phyloP scores from a whole-genome alignment of 2,113 vertebrate genomes.

The Strigops habroptila region DNA sequence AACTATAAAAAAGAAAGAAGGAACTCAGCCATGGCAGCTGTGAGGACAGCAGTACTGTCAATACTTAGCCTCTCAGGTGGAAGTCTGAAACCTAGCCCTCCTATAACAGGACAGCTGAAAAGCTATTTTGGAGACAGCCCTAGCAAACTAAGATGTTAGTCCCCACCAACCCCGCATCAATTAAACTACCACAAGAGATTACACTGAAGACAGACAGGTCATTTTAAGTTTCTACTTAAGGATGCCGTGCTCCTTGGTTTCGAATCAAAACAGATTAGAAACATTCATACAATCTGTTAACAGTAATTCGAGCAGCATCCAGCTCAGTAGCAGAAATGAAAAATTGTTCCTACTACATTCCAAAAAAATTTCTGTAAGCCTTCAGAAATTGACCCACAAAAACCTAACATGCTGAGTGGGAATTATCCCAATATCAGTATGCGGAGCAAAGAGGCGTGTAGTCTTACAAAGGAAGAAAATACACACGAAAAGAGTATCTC shows the following conservation, averaged over 20 bases:
- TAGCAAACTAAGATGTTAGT: neutral
- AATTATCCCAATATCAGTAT: neutral
- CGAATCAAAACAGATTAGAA: neutral
- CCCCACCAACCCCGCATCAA: neutral
- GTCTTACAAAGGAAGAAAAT: neutral
- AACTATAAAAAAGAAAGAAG: neutral
- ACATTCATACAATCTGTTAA: neutral
- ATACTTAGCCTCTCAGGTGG: neutral
- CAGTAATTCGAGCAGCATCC: neutral
- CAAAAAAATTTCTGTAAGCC: neutral
- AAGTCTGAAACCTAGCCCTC: neutral
- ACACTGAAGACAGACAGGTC: neutral
- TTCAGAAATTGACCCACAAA: neutral
- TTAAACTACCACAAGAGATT: neutral
- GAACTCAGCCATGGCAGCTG: neutral
- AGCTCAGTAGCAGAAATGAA: neutral
- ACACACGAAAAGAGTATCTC: neutral
- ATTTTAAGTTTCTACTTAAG: neutral
- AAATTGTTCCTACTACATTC: neutral
- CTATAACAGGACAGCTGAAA: neutral
- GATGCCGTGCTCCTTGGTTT: neutral
- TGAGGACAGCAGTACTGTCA: neutral
- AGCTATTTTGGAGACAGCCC: neutral
- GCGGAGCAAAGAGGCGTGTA: fast-evolving
- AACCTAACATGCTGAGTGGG: neutral